Evolutionary conservation across 1,140 invertebrate species (phyloP).

Genomic region (Coboldia fuscipes): DNA sequence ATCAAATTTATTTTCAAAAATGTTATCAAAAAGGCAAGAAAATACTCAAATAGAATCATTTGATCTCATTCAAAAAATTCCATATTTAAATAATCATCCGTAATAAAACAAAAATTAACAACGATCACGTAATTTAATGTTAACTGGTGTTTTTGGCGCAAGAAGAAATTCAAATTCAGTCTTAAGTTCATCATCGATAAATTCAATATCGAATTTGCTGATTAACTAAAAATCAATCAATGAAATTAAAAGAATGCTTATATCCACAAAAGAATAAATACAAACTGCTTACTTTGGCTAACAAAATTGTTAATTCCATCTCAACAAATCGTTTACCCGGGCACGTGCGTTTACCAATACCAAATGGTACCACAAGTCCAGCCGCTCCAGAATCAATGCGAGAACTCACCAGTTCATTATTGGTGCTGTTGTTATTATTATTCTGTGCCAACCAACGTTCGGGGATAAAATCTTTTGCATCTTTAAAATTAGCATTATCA

Average conservation of each 20-base stretch:
- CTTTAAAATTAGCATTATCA: conserved; percentile 53
- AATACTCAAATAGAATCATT: too few species aligned
- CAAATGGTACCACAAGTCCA: conserved; percentile 65
- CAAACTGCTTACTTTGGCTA: conserved; percentile 38
- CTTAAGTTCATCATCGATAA: conserved; percentile 38
- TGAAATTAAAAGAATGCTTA: conserved; percentile 1
- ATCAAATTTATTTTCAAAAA: too few species aligned
- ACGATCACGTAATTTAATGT: conserved; percentile 39
- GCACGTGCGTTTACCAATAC: conserved; percentile 59
- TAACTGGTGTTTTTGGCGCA: conserved; percentile 43
- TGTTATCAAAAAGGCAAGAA: too few species aligned
- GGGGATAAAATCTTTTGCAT: conserved; percentile 51
- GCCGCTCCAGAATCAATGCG: too few species aligned
- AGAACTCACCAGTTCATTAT: conserved; percentile 21
- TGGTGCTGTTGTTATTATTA: conserved; percentile 18
- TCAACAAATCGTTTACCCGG: conserved; percentile 66
- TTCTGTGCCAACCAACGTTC: conserved; percentile 52
- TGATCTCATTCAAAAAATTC: too few species aligned
- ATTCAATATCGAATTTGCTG: conserved; percentile 42
- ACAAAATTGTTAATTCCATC: conserved; percentile 45
- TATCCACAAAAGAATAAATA: conserved; percentile 3
- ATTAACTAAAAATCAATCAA: conserved; percentile 28
- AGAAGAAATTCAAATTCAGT: conserved; percentile 58
- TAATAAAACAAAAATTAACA: too few species aligned
- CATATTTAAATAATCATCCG: too few species aligned